A percentile compares a stretch with the other conserved stretches of the same genome.
Conservation (phyloP, 1,140 invertebrate species). For the Littorina saxatilis region DNA sequence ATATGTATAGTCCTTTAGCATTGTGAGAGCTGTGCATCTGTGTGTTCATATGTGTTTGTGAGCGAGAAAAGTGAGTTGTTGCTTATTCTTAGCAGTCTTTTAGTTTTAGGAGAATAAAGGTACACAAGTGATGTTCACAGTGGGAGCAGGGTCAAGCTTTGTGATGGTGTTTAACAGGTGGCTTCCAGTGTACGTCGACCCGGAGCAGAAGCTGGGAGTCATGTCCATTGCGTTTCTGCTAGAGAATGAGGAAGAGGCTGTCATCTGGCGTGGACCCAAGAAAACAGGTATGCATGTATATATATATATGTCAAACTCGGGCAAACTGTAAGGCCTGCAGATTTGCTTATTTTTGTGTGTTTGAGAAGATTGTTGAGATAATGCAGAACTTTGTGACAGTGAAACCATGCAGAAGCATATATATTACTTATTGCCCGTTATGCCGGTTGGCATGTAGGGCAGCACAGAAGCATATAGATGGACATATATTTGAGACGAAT, state of each 20-base stretch:
- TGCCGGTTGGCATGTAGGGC: no score
- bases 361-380: no score
- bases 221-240: slow-evolving; percentile 98
- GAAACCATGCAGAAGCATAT: no score
- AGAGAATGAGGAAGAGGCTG: slow-evolving; percentile 88
- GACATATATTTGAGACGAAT: no score
- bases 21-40: not conserved
- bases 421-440: no score
- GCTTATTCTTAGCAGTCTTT: not conserved
- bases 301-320: no score
- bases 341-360: no score
- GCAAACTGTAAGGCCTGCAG: no score
- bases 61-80: not conserved
- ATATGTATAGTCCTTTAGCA: not conserved
- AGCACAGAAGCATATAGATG: no score
- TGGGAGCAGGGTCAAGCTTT: no score
- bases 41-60: not conserved
- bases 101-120: not conserved
- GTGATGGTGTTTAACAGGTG: no score
- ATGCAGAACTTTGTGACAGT: no score
- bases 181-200: slow-evolving; percentile 93
- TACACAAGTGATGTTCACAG: not conserved
- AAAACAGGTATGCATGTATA: slow-evolving; percentile 87
- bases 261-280: slow-evolving; percentile 97
- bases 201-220: slow-evolving; percentile 88